Evolutionary conservation across 2,888 invertebrate genomes (phyloP), one percentile per base, ranked within the genome.

Genomic region (Lissocephala sabroskyi): DNA sequence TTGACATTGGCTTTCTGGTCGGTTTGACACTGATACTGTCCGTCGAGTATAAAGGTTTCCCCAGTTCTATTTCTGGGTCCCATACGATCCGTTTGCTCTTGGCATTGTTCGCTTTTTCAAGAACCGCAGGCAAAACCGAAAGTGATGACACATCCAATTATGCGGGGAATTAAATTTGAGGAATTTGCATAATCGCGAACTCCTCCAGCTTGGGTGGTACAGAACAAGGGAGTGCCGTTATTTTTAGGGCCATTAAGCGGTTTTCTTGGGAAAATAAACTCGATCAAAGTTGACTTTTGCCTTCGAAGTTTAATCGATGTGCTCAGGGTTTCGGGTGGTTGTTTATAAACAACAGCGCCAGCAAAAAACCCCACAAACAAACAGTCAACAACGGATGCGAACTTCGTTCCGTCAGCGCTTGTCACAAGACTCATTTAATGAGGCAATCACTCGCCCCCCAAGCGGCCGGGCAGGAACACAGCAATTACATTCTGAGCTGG

Each of bases 381-480:
- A 11, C 44, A 48, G 33, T 33, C 52, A 35, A 52, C 39, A 52
- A 44, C n/a, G n/a, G 33, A 19, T 11, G 13, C 6, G n/a, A 30
- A n/a, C 7, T 9, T 41, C 43, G 43, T 58, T 45, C 58, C 64
- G 68, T 74, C 67, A 63, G 59, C 62, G 64, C 58, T 62, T 79
- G 78, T 81, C 82, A 80, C 80, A 75, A 79, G 78, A 79, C 77
- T 70, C 62, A 73, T 78, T 74, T 64, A n/a, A 62, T 68, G 67
- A 68, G 65, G 75, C 75, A 81, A 80, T 81, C 74, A 67, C 56
- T 58, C 62, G n/a, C 57, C 57, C 39, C 62, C 49, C 70, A 32
- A 46, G 49, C 48, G 49, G 56, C 32, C 32, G 26, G 1, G 13
- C 11, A 48, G 30, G 41, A 33, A n/a, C n/a, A n/a, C n/a, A n/a